Percentiles rank a stretch among this genome's conserved stretches.
These are phyloP conservation scores for Heliconius cydno DNA, from an alignment of 2,888 invertebrate genomes.

Conservation along the genomic window DNA sequence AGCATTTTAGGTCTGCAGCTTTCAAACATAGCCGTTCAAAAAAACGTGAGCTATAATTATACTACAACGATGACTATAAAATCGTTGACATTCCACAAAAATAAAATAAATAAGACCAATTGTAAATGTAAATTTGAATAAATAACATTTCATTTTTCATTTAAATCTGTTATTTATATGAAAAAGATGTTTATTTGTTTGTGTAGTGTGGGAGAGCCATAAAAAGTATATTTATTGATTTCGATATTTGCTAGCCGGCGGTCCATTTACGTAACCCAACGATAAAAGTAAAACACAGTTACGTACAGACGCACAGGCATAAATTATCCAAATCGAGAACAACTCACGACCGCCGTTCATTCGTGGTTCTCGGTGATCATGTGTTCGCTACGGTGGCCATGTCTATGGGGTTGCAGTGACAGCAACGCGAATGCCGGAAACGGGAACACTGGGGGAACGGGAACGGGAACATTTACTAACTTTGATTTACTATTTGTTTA, in stretches of 20 bases:
- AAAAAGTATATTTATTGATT: conserved; percentile 65
- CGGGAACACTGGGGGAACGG: conserved; percentile 36
- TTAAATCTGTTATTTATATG: not conserved
- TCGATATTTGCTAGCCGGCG: conserved; percentile 52
- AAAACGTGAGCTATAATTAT: conserved; percentile 10
- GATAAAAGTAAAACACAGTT: conserved; percentile 50
- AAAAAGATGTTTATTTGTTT: not conserved
- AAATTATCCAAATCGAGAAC: conserved; percentile 56
- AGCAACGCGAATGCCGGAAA: conserved; percentile 58
- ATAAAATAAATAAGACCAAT: not conserved
- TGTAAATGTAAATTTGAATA: not conserved
- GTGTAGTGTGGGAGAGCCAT: not conserved
- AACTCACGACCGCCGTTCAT: conserved; percentile 56
- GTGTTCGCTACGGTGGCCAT: conserved; percentile 70
- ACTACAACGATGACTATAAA: not conserved
- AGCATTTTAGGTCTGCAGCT: conserved; percentile 6
- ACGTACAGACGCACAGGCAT: conserved; percentile 52
- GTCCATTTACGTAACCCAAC: conserved; percentile 70
- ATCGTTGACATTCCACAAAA: not conserved
- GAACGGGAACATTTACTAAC: conserved; percentile 32
- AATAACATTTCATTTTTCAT: not conserved
- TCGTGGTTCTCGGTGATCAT: conserved; percentile 63
- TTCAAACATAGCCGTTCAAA: conserved; percentile 2
- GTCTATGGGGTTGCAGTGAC: conserved; percentile 59
- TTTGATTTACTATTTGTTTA: conserved; percentile 21